These are phyloP conservation scores for Xyrauchen texanus DNA, from an alignment of 2,113 vertebrate genomes.

Conservation along the genomic window DNA sequence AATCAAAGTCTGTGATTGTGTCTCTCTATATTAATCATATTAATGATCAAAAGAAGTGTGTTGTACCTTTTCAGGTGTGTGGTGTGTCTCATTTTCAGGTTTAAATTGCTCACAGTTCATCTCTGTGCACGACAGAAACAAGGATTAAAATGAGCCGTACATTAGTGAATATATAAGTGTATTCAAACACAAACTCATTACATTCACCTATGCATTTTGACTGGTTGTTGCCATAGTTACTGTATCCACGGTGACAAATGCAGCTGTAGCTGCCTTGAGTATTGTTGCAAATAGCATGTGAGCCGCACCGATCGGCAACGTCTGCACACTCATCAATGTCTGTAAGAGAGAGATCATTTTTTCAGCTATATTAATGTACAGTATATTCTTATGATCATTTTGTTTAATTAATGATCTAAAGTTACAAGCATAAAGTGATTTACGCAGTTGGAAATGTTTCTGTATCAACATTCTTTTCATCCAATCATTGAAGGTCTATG, in stretches of 20 bases:
- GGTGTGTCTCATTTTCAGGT: accelerated
- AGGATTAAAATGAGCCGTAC: neutral
- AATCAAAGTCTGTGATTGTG: neutral
- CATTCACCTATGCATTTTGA: conserved; percentile 68
- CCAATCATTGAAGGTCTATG: too few relatives aligned
- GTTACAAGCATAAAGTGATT: too few relatives aligned
- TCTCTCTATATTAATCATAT: too few relatives aligned
- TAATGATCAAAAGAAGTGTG: too few relatives aligned
- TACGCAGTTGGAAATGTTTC: too few relatives aligned
- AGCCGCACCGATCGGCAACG: conserved; percentile 59
- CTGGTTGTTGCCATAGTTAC: conserved; percentile 59
- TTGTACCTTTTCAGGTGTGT: neutral
- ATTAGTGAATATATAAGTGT: neutral
- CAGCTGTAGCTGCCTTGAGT: conserved; percentile 65
- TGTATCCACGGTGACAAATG: conserved; percentile 65
- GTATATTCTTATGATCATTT: too few relatives aligned
- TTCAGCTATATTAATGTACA: too few relatives aligned
- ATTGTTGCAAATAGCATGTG: conserved; percentile 62
- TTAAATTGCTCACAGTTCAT: conserved; percentile 62
- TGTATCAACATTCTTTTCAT: too few relatives aligned
- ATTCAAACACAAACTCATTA: neutral
- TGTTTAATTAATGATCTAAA: too few relatives aligned
- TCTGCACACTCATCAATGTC: conserved; percentile 67
- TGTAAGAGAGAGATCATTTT: conserved; percentile 38
- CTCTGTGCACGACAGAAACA: conserved; percentile 50